Evolutionary conservation across 2,113 vertebrate genomes (phyloP).

Genomic region (Bostrychus sinensis): DNA sequence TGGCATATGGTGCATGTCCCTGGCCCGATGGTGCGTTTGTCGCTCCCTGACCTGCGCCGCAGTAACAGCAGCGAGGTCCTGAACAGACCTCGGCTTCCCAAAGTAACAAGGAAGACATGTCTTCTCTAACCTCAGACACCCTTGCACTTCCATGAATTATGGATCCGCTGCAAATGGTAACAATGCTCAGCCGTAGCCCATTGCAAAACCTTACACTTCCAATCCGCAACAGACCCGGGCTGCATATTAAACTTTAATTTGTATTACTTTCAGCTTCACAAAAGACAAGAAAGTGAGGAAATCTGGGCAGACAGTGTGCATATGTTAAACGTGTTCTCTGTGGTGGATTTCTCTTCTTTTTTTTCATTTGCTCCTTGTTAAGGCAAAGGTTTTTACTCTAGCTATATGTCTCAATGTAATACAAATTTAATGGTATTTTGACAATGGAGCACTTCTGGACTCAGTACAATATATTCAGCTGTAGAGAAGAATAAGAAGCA

Average conservation of each 20-base stretch:
- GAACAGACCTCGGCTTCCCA: constrained; percentile 19
- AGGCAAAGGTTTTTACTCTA: background rate
- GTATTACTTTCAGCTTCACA: constrained; percentile 1
- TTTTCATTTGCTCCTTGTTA: background rate
- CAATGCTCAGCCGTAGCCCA: background rate
- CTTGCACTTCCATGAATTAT: constrained; percentile 23
- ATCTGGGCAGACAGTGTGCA: background rate
- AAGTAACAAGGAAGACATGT: constrained; percentile 20
- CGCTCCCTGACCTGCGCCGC: constrained; percentile 52
- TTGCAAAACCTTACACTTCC: background rate
- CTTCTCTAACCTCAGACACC: background rate
- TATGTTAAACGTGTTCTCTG: background rate
- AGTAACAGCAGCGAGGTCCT: constrained; percentile 22
- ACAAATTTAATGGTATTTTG: constrained; percentile 7
- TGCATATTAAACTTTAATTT: background rate
- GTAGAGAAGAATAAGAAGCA: background rate
- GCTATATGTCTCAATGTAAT: background rate
- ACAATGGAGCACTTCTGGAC: background rate
- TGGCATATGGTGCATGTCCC: constrained; percentile 73
- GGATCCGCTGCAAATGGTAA: constrained; percentile 5
- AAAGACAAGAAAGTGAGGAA: background rate
- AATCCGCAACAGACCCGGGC: background rate
- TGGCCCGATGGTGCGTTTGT: constrained; percentile 62
- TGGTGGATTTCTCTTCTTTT: background rate
- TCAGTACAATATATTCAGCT: background rate